phyloP scores from a whole-genome alignment of 1,140 invertebrate genomes.

The Drosophila azteca region DNA sequence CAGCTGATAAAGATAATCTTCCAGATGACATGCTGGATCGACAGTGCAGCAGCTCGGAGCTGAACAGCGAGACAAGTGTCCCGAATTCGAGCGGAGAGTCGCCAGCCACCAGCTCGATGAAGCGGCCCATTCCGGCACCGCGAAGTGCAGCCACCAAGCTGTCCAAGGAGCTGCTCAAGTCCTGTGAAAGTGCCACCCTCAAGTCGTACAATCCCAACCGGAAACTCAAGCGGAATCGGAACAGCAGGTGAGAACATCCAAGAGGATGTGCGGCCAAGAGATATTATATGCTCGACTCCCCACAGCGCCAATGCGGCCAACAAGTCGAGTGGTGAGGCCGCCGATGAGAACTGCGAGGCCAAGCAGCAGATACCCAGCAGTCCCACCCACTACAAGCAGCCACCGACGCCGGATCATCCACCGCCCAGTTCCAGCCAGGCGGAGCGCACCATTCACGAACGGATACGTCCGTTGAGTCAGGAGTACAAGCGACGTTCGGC shows the following conservation, averaged over 20 bases:
- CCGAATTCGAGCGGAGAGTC: conserved; percentile 69
- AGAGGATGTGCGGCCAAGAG: not conserved
- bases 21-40: conserved; percentile 76
- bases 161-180: conserved; percentile 69
- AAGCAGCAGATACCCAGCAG: conserved; percentile 86
- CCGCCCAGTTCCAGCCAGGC: conserved; percentile 96
- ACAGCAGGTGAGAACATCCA: conserved; percentile 61
- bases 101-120: conserved; percentile 73
- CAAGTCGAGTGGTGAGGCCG: conserved; percentile 42
- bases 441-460: conserved; percentile 93
- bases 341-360: conserved; percentile 60
- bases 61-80: conserved; percentile 75
- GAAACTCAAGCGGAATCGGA: conserved; percentile 80
- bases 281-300: not conserved
- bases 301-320: conserved; percentile 33
- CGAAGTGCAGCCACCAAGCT: conserved; percentile 55
- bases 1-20: not conserved
- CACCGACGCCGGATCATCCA: conserved; percentile 96
- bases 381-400: conserved; percentile 95
- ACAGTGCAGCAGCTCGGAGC: conserved; percentile 69
- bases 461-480: conserved; percentile 94
- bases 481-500: conserved; percentile 80
- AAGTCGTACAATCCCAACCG: conserved; percentile 83
- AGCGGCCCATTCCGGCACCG: conserved; percentile 72
- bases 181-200: conserved; percentile 69